Percentiles rank a stretch among this genome's conserved stretches.
Conservation (phyloP, 2,888 invertebrate genomes). For the Eremobia ochroleuca region DNA sequence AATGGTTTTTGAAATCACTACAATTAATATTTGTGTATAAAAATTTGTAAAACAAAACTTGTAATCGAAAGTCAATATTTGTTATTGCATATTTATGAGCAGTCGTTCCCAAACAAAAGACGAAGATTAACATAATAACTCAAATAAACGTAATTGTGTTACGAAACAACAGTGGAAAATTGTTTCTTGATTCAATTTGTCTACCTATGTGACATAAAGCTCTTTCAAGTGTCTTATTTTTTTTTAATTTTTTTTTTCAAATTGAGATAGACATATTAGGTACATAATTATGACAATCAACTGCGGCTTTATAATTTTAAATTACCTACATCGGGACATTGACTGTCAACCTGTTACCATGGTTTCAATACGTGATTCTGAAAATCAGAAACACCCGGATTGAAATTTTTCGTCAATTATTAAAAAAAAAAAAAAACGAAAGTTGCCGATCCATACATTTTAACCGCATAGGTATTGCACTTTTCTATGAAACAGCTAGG, state of each 20-base stretch:
- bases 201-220: slow-evolving; percentile 40
- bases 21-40: slow-evolving; percentile 23
- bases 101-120: slow-evolving; percentile 32
- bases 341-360: too few relatives aligned
- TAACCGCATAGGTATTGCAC: too few relatives aligned
- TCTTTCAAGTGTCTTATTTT: slow-evolving; percentile 1
- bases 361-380: too few relatives aligned
- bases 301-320: neutral
- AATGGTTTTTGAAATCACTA: slow-evolving; percentile 1
- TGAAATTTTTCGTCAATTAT: too few relatives aligned
- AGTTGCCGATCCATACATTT: too few relatives aligned
- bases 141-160: slow-evolving; percentile 33
- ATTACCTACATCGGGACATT: neutral
- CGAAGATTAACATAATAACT: slow-evolving; percentile 34
- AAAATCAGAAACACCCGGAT: too few relatives aligned
- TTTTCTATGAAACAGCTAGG: too few relatives aligned
- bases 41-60: slow-evolving; percentile 11
- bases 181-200: slow-evolving; percentile 45
- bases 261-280: too few relatives aligned
- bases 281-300: neutral
- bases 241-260: neutral
- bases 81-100: slow-evolving; percentile 50
- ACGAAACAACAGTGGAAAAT: slow-evolving; percentile 15
- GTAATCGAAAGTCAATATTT: slow-evolving; percentile 36
- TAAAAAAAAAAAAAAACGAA: too few relatives aligned